These are phyloP conservation scores for Mantis religiosa DNA, from an alignment of 2,888 invertebrate species.

Conservation along the genomic window DNA sequence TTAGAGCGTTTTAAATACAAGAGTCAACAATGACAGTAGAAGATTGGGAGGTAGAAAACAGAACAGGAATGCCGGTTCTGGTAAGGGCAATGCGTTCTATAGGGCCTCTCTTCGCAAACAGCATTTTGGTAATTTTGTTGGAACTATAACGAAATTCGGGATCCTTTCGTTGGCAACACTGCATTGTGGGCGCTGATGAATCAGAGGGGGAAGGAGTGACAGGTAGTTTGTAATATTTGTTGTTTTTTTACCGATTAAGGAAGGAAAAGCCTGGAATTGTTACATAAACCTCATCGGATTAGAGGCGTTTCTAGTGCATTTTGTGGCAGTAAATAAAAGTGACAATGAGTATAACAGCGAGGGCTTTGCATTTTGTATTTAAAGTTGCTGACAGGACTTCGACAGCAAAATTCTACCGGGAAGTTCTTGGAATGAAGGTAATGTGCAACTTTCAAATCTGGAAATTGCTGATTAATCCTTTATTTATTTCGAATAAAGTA, in stretches of 20 bases:
- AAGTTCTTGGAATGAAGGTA: constrained; percentile 94
- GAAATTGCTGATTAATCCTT: neutral
- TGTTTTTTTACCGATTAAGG: neutral
- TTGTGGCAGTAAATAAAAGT: neutral
- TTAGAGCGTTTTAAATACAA: too few species aligned
- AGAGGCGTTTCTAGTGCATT: neutral
- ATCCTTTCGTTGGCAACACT: too few species aligned
- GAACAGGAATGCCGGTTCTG: too few species aligned
- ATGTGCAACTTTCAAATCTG: constrained; percentile 33
- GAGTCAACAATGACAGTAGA: too few species aligned
- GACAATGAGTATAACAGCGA: constrained; percentile 50
- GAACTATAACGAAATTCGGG: too few species aligned
- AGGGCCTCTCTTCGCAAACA: too few species aligned
- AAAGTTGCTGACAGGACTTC: constrained; percentile 87
- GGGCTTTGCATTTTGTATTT: constrained; percentile 93
- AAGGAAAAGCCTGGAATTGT: neutral
- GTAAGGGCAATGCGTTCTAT: too few species aligned
- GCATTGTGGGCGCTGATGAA: too few species aligned
- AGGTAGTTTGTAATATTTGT: too few species aligned
- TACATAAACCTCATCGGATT: neutral
- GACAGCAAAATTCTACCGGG: constrained; percentile 83
- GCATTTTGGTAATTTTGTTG: too few species aligned
- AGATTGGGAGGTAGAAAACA: too few species aligned
- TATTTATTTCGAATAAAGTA: neutral
- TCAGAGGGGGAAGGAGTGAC: too few species aligned